Percentiles rank a stretch among this genome's conserved stretches.
Evolutionary conservation across 1,140 invertebrate species (phyloP).

Genomic region (Grapholita molesta): DNA sequence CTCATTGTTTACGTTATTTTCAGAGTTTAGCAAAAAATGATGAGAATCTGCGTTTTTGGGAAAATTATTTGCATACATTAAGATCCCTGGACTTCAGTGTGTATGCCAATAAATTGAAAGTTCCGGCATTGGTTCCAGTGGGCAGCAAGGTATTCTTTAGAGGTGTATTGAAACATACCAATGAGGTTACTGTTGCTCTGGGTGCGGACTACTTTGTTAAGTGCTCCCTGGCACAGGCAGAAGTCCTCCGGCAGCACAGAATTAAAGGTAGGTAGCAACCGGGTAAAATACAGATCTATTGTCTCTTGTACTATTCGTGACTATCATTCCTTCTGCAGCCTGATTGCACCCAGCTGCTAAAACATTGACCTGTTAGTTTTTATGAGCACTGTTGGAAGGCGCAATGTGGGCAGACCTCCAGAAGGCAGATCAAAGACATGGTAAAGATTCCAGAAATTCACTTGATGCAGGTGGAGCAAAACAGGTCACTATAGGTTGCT

Average conservation of each 20-base stretch:
- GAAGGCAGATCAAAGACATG: no score
- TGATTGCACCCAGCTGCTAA: no score
- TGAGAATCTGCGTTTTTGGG: slow-evolving; percentile 56
- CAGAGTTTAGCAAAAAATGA: slow-evolving; percentile 63
- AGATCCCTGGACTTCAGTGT: slow-evolving; percentile 48
- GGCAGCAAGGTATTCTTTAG: slow-evolving; percentile 83
- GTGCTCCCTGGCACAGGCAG: slow-evolving; percentile 82
- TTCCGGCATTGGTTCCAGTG: slow-evolving; percentile 81
- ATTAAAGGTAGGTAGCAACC: slow-evolving; percentile 70
- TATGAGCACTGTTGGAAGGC: no score
- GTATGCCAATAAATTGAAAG: slow-evolving; percentile 62
- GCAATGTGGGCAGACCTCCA: no score
- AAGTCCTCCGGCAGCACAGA: slow-evolving; percentile 80
- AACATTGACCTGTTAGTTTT: no score
- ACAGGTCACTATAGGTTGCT: no score
- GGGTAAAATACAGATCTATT: not conserved
- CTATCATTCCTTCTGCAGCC: no score
- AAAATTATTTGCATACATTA: slow-evolving; percentile 57
- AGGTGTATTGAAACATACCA: slow-evolving; percentile 85
- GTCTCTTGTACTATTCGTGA: no score
- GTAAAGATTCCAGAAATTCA: no score
- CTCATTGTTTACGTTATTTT: slow-evolving; percentile 21
- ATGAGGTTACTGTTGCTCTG: slow-evolving; percentile 85
- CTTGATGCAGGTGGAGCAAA: no score
- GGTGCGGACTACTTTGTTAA: slow-evolving; percentile 88